Base-by-base conservation (phyloP, 2,888 invertebrate genomes). In the Polylopha cassiicola region DNA sequence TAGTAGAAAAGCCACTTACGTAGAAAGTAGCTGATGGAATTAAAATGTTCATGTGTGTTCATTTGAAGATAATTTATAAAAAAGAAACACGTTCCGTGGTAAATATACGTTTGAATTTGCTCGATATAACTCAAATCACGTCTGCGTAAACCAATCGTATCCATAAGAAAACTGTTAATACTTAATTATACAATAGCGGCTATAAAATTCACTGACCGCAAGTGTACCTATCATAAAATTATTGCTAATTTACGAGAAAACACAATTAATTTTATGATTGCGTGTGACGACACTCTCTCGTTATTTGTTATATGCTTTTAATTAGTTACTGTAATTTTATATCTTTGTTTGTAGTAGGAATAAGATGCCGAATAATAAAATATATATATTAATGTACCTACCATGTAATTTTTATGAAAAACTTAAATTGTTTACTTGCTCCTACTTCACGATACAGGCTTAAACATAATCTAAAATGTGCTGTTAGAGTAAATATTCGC, bases 1-100 rank as follows among this genome's bases (percentile, higher is more conserved):
- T 41, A 29, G 34, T 21, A 20, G 41, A 30, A 41, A 41, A 41
- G 41, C 34, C 21, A 36, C 29, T 41, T 41, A 41, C 41, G 8
- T 21, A 24, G 29, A 30, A 20, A 36, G 20, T 16, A 15, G 7
- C 36, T 36, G 36, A 41, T 36, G 24, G 24, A 36, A 41, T 41
- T 41, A 34, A 34, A 29, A 23, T 11, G 23, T 29, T 10, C 7
- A 10, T 5, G 11, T 9, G 9, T 21, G 13, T 13, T 23, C 8
- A 6, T 7, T 24, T 10, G 17, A 14, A 20, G 29, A 7, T 13
- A 9, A 36, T 9, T 18, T 26, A n/a, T 36, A 7, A 20, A n/a
- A 26, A 9, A 26, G 5, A 3, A 18, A 18, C 9, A 34, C 7
- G 17, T 17, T 18, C 8, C 3, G 17, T 8, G 8, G 13, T 13